Percentiles rank a stretch among this genome's conserved stretches.
Evolutionary conservation across 1,140 invertebrate genomes (phyloP).

Genomic region (Drosophila kohkoa): DNA sequence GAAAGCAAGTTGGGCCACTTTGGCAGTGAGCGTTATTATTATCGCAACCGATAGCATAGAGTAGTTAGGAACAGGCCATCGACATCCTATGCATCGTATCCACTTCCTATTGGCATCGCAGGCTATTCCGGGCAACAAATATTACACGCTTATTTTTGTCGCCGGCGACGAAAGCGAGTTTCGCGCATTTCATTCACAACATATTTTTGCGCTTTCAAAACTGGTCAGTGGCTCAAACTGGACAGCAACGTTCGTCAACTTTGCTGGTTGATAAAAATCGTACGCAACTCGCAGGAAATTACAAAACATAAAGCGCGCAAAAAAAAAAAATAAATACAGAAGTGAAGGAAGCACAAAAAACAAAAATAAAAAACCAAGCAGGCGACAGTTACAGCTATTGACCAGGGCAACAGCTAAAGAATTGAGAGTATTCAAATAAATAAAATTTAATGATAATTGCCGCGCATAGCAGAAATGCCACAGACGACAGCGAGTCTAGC

Average conservation of each 20-base stretch:
- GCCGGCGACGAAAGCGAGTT: slow-evolving; percentile 61
- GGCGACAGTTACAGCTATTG: slow-evolving; percentile 21
- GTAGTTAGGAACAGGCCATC: slow-evolving; percentile 10
- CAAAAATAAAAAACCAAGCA: not conserved
- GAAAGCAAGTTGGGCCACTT: slow-evolving; percentile 40
- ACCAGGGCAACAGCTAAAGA: slow-evolving; percentile 34
- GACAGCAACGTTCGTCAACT: slow-evolving; percentile 38
- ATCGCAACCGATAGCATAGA: slow-evolving; percentile 7
- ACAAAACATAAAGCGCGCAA: slow-evolving; percentile 57
- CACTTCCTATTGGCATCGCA: slow-evolving; percentile 43
- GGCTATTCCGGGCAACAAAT: slow-evolving; percentile 42
- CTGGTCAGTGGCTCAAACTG: slow-evolving; percentile 30
- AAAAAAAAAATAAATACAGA: slow-evolving; percentile 15
- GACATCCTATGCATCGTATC: slow-evolving; percentile 50
- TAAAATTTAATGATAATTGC: slow-evolving; percentile 70
- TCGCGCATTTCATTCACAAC: slow-evolving; percentile 74
- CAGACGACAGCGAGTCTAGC: slow-evolving; percentile 39
- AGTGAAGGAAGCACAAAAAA: not conserved
- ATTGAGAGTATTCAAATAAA: slow-evolving; percentile 81
- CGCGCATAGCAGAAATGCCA: slow-evolving; percentile 56
- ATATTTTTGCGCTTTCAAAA: slow-evolving; percentile 59
- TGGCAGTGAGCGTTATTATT: slow-evolving; percentile 1
- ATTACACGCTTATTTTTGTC: slow-evolving; percentile 37
- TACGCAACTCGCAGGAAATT: slow-evolving; percentile 70
- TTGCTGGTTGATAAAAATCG: slow-evolving; percentile 57